phyloP scores from a whole-genome alignment of 2,113 vertebrate genomes.

The Rostratula benghalensis region DNA sequence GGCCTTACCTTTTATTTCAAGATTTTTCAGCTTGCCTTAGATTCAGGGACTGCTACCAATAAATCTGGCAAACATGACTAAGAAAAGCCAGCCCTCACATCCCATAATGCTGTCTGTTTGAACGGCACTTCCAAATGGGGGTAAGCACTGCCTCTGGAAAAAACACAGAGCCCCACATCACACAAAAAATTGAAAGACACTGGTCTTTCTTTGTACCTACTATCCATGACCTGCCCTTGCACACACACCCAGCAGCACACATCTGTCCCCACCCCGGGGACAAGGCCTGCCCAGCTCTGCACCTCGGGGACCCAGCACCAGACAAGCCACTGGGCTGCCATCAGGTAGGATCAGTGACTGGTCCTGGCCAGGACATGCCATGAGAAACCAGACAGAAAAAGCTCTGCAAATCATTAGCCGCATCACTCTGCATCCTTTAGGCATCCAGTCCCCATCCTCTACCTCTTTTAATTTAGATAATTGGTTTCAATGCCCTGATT shows the following conservation, averaged over 20 bases:
- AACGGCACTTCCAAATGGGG: background rate
- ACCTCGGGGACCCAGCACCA: background rate
- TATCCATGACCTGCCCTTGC: background rate
- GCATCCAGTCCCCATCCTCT: background rate
- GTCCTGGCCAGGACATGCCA: background rate
- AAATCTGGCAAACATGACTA: background rate
- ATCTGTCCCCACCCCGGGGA: background rate
- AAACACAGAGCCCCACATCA: background rate
- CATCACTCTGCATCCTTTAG: background rate
- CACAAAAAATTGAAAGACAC: background rate
- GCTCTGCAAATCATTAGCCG: background rate
- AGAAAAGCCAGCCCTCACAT: background rate
- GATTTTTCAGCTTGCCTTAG: background rate
- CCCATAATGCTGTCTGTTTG: background rate
- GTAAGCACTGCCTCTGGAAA: background rate
- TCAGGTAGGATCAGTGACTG: background rate
- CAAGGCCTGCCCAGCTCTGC: rapidly evolving
- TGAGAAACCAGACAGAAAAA: background rate
- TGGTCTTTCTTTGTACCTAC: background rate
- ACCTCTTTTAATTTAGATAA: background rate
- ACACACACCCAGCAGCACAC: background rate
- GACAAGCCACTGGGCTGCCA: background rate
- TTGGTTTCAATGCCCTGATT: background rate
- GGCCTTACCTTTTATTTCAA: background rate
- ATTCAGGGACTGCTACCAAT: background rate